phyloP scores from a whole-genome alignment of 2,888 invertebrate genomes.

The Tillus elongatus region DNA sequence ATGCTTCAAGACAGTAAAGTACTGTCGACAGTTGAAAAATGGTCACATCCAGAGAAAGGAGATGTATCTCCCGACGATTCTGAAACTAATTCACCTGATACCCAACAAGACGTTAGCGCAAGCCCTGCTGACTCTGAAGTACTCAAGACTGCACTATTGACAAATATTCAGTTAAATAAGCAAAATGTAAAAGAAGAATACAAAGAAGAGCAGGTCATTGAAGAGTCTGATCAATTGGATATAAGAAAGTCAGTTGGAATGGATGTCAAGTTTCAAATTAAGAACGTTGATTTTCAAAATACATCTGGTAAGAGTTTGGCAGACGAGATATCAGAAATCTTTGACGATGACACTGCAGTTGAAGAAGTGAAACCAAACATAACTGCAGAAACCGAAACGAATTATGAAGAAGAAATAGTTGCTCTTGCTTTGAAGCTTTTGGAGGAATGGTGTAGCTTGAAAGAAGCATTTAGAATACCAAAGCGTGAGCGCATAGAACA shows the following conservation, averaged over 20 bases:
- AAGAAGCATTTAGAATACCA: slow-evolving; percentile 82
- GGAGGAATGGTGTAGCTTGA: slow-evolving; percentile 64
- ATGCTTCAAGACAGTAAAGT: slow-evolving; percentile 89
- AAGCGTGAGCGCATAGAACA: slow-evolving; percentile 89
- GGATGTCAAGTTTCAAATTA: slow-evolving; percentile 16
- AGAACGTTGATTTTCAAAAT: slow-evolving; percentile 13
- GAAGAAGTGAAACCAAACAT: not conserved
- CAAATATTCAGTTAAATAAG: no score
- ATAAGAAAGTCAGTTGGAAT: slow-evolving; percentile 26
- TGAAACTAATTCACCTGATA: slow-evolving; percentile 37
- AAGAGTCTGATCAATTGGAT: slow-evolving; percentile 13
- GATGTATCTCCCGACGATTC: slow-evolving; percentile 39
- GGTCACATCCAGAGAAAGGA: slow-evolving; percentile 50
- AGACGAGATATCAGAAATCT: slow-evolving; percentile 16
- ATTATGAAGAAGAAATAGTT: slow-evolving; percentile 45
- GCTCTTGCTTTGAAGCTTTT: slow-evolving; percentile 56
- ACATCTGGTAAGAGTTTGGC: slow-evolving; percentile 15
- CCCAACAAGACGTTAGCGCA: slow-evolving; percentile 21
- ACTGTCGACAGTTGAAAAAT: slow-evolving; percentile 72
- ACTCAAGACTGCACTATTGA: no score
- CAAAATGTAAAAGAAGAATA: slow-evolving; percentile 8
- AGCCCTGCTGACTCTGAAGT: no score
- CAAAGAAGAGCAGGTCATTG: slow-evolving; percentile 12
- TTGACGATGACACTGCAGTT: slow-evolving; percentile 16
- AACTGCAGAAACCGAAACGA: slow-evolving; percentile 14